Evolutionary conservation across 2,888 invertebrate species (phyloP).

Genomic region (Cheilosia urbana): DNA sequence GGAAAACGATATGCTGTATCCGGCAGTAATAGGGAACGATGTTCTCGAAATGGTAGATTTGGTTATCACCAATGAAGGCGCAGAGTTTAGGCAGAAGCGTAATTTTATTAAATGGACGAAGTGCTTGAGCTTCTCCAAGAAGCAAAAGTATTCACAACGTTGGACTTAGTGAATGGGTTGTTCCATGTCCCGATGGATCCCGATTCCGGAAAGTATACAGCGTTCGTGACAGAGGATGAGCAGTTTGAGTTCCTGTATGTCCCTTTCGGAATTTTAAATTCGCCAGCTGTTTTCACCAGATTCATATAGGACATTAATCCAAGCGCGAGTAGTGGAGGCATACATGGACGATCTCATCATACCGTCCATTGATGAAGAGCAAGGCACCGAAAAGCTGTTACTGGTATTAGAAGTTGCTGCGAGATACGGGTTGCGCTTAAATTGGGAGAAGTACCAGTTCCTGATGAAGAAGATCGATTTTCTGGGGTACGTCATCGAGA

Average conservation of each 20-base stretch:
- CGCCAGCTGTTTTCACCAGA: conserved; percentile 10
- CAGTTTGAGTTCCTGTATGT: conserved; percentile 73
- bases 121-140: conserved; percentile 15
- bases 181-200: conserved; percentile 76
- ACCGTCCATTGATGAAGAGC: conserved; percentile 3
- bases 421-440: conserved; percentile 19
- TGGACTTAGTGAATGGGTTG: conserved; percentile 76
- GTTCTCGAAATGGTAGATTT: no score
- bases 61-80: background rate
- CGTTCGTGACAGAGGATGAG: conserved; percentile 73
- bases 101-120: background rate
- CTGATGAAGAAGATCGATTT: conserved; percentile 21
- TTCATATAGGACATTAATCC: conserved; percentile 31
- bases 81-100: background rate
- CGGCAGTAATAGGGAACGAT: background rate
- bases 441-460: conserved; percentile 47
- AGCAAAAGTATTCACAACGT: conserved; percentile 72
- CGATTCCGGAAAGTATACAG: conserved; percentile 76
- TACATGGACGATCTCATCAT: conserved; percentile 32
- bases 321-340: conserved; percentile 14
- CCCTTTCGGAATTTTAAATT: conserved; percentile 35
- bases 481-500: conserved; percentile 21
- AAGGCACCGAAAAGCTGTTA: conserved; percentile 11
- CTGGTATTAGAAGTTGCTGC: conserved; percentile 5
- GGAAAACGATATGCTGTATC: conserved; percentile 23